Conservation (phyloP, 1,140 invertebrate genomes). For the Parapsyche elsis region DNA sequence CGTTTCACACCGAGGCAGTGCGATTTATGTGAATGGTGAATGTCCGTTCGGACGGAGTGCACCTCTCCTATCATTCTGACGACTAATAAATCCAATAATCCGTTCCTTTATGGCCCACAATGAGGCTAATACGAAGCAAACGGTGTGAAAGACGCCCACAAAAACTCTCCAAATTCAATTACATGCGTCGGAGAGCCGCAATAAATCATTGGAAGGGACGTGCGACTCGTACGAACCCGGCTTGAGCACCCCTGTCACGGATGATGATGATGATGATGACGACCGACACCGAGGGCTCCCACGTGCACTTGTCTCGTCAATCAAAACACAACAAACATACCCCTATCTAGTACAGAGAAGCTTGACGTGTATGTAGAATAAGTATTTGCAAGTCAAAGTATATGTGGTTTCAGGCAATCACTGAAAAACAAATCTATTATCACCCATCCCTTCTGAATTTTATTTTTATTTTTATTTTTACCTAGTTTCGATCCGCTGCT, state of each 20-base stretch:
- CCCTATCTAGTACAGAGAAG: no score
- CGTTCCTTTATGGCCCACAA: conserved; percentile 39
- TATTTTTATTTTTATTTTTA: no score
- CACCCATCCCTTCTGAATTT: no score
- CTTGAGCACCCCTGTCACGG: conserved; percentile 17
- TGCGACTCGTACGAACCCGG: background rate
- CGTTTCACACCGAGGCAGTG: background rate
- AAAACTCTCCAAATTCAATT: conserved; percentile 47
- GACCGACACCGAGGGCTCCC: background rate
- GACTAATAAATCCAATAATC: conserved; percentile 47
- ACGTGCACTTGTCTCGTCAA: conserved; percentile 26
- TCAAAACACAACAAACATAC: background rate
- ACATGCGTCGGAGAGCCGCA: conserved; percentile 16
- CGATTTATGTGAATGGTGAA: background rate
- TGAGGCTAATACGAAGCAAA: conserved; percentile 43
- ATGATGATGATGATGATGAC: background rate
- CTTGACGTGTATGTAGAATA: no score
- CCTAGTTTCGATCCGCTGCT: no score
- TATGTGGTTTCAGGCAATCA: no score
- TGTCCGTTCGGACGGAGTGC: background rate
- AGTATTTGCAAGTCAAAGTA: no score
- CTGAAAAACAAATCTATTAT: no score
- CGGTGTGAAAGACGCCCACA: conserved; percentile 46
- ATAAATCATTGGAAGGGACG: conserved; percentile 33
- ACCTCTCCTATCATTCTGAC: conserved; percentile 4